phyloP scores from a whole-genome alignment of 1,140 invertebrate species.

The Drosophila pectinifera region DNA sequence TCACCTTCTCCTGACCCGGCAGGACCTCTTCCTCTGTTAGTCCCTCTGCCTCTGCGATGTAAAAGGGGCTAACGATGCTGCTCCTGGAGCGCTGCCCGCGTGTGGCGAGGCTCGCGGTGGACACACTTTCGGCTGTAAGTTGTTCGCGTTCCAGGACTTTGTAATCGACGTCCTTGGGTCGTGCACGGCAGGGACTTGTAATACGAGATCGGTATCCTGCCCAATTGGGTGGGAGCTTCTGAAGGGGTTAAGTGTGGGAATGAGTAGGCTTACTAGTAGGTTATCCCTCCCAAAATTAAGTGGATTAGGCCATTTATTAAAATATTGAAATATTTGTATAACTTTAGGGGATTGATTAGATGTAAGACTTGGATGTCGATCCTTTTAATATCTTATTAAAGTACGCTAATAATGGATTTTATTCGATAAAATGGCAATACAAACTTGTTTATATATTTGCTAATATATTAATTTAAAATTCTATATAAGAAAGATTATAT shows the following conservation, averaged over 20 bases:
- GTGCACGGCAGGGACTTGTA: slow-evolving; percentile 1
- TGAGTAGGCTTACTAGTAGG: background rate
- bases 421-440: no score
- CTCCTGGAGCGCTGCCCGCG: slow-evolving; percentile 50
- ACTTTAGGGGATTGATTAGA: no score
- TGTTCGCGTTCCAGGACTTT: slow-evolving; percentile 61
- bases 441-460: no score
- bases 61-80: slow-evolving; percentile 52
- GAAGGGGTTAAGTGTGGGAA: no score
- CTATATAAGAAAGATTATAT: no score
- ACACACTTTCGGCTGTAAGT: slow-evolving; percentile 76
- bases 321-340: accelerated
- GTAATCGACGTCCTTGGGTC: slow-evolving; percentile 28
- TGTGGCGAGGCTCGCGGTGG: slow-evolving; percentile 67
- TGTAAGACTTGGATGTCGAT: no score
- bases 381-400: background rate
- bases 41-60: slow-evolving; percentile 26
- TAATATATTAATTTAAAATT: no score
- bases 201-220: background rate
- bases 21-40: slow-evolving; percentile 26
- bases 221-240: slow-evolving; percentile 1
- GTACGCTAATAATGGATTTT: no score
- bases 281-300: background rate
- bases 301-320: no score
- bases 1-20: slow-evolving; percentile 12